Conservation (phyloP, 2,888 invertebrate genomes). For the Eudasyphora cyanicolor region DNA sequence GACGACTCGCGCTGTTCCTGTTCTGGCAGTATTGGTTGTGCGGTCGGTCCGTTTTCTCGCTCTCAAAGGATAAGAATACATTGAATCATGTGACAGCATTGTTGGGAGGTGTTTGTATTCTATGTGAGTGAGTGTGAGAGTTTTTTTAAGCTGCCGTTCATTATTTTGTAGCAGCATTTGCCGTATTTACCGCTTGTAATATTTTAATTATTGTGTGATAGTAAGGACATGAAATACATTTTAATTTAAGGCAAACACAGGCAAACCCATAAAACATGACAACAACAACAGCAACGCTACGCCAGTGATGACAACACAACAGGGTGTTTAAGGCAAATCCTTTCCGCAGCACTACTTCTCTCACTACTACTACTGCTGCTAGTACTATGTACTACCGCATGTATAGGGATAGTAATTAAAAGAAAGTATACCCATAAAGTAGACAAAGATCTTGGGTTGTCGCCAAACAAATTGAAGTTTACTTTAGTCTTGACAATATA, state of each 20-base stretch:
- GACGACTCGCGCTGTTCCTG: no score
- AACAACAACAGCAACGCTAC: no score
- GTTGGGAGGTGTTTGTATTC: slow-evolving; percentile 38
- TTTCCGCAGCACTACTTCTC: no score
- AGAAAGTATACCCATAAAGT: background rate
- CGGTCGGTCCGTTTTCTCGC: slow-evolving; percentile 30
- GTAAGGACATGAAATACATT: slow-evolving; percentile 61
- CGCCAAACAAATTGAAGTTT: no score
- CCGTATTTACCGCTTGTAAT: slow-evolving; percentile 63
- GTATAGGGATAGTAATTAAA: background rate
- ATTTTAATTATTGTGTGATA: slow-evolving; percentile 67
- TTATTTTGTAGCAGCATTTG: slow-evolving; percentile 42
- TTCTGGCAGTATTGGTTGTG: no score
- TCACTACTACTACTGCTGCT: no score
- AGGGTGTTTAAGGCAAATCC: slow-evolving; percentile 5
- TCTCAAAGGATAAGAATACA: slow-evolving; percentile 55
- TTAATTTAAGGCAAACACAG: slow-evolving; percentile 49
- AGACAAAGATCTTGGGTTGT: no score
- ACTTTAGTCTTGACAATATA: no score
- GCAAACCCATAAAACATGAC: slow-evolving; percentile 16
- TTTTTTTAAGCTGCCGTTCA: no score
- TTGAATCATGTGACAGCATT: slow-evolving; percentile 40
- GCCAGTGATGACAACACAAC: no score
- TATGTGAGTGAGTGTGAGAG: no score
- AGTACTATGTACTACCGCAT: no score